Conservation (phyloP, 1,140 invertebrate genomes). For the Pseudomyrmex sp. region DNA sequence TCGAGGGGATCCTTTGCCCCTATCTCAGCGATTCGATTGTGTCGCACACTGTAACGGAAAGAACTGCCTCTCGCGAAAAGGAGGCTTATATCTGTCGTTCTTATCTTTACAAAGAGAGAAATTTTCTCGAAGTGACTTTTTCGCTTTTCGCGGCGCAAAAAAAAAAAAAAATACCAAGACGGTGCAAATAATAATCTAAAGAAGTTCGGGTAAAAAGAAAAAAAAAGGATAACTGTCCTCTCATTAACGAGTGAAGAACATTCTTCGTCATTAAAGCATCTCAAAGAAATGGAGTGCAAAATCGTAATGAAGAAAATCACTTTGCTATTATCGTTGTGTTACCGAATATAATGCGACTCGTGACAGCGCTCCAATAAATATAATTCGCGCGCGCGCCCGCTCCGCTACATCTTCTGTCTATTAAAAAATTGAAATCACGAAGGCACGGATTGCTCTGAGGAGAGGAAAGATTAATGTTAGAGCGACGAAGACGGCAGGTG, state of each 20-base stretch:
- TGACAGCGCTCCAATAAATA: neutral
- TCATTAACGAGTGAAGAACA: too few species aligned
- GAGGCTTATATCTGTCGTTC: neutral
- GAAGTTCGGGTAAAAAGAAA: neutral
- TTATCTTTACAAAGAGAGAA: neutral
- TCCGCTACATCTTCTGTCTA: neutral
- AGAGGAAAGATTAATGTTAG: conserved; percentile 34
- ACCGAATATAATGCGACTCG: neutral
- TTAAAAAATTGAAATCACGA: conserved; percentile 29
- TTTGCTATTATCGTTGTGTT: neutral
- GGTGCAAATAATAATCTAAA: neutral
- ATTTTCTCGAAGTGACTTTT: neutral
- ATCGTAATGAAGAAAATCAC: neutral
- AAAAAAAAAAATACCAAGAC: too few species aligned
- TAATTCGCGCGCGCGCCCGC: neutral
- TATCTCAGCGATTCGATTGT: conserved; percentile 9
- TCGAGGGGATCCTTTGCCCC: neutral
- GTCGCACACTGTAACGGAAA: neutral
- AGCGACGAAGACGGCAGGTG: neutral
- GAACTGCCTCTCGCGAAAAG: neutral
- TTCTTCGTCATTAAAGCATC: neutral
- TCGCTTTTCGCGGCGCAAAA: neutral
- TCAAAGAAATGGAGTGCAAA: neutral
- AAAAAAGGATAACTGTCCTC: too few species aligned
- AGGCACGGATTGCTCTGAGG: neutral